Base-by-base conservation (phyloP, 2,797 vertebrate species). In the Coranthus polyacanthus region DNA sequence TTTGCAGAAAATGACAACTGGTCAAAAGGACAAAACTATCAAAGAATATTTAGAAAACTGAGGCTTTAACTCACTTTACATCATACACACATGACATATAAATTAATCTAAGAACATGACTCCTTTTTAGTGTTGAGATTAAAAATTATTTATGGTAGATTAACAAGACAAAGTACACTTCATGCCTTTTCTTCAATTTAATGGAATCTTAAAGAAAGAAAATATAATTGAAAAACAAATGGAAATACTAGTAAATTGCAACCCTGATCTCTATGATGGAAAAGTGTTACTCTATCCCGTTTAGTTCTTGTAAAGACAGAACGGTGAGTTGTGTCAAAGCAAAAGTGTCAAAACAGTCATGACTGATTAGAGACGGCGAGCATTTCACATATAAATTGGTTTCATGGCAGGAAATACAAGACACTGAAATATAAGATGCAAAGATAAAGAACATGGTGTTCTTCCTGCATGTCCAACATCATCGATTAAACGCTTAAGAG, bases 351-450 rank as follows among this genome's bases (percentile, higher is more conserved):
- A n/a, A 22, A 11, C 22, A 32, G 26, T 4, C n/a, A 12, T n/a
- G 11, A 18, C 17, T 43, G 17, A 72, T 24, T 63, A 50, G 18
- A 70, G 38, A 52, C 22, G 34, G 46, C 32, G 36, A 36, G 38
- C 17, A 46, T 57, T 72, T 65, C 58, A 49, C 42, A 12, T 57
- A 16, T 46, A 34, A 46, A 64, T 1, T 37, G 17, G 4, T 11
- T 55, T 79, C 34, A 58, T 24, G 34, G 51, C 56, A 29, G 46
- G 56, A n/a, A n/a, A 16, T 8, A 24, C 8, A 26, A 53, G 12
- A 54, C 34, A 32, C 20, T 24, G 63, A 81, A 81, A 79, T 54
- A 64, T 26, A 32, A 68, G 54, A 59, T n/a, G 26, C 32, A 51
- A 26, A 43, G 43, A 51, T 32, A 46, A 8, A 1, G 4, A 2